Percentiles rank a stretch among this genome's conserved stretches.
Evolutionary conservation across 2,888 invertebrate species (phyloP).

Genomic region (Esperia sulphurella): DNA sequence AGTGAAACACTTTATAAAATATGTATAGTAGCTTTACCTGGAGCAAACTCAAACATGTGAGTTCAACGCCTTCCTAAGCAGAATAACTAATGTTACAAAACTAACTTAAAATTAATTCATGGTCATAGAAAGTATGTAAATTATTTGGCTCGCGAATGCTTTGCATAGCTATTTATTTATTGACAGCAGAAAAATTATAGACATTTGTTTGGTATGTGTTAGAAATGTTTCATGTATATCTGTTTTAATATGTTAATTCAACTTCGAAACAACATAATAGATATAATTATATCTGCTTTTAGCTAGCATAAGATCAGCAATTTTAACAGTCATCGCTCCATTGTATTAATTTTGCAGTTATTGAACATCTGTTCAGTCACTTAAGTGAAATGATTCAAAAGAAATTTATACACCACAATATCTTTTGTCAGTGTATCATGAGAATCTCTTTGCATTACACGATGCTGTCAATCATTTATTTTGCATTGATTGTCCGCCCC

Average conservation of each 20-base stretch:
- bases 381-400: slow-evolving; percentile 31
- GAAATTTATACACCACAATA: slow-evolving; percentile 39
- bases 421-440: slow-evolving; percentile 32
- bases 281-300: background rate
- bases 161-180: background rate
- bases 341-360: slow-evolving; percentile 27
- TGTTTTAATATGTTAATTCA: background rate
- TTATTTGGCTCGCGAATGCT: too few relatives aligned
- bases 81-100: too few relatives aligned
- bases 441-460: slow-evolving; percentile 29
- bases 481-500: slow-evolving; percentile 57
- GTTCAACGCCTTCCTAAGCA: too few relatives aligned
- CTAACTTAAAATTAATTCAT: too few relatives aligned
- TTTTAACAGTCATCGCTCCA: slow-evolving; percentile 27
- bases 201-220: too few relatives aligned
- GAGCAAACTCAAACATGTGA: too few relatives aligned
- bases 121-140: too few relatives aligned
- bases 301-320: background rate
- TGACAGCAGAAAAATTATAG: background rate
- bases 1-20: too few relatives aligned
- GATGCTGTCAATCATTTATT: slow-evolving; percentile 61
- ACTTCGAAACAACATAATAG: background rate
- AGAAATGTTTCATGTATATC: too few relatives aligned
- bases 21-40: too few relatives aligned
- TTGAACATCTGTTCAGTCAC: slow-evolving; percentile 46